These are phyloP conservation scores for Triplophysa tibetana DNA, from an alignment of 2,113 vertebrate genomes.

Conservation along the genomic window DNA sequence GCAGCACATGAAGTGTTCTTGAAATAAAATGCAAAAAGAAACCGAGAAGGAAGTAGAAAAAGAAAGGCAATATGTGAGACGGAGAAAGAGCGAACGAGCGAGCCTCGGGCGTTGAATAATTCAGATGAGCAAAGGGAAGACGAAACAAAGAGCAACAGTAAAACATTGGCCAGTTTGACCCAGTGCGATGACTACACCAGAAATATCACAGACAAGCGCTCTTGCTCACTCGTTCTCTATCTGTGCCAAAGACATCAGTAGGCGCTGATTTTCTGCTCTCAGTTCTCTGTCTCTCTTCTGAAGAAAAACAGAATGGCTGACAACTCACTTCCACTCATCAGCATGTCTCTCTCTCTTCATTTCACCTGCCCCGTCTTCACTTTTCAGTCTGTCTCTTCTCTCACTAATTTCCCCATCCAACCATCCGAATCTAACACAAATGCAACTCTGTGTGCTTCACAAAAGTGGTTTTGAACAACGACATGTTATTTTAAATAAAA, in stretches of 20 bases:
- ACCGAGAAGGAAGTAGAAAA: background rate
- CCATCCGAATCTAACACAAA: background rate
- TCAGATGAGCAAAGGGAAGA: slow-evolving; percentile 71
- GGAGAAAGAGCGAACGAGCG: slow-evolving; percentile 48
- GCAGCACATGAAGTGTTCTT: slow-evolving; percentile 20
- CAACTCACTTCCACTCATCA: background rate
- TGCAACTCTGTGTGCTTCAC: background rate
- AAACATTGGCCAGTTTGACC: slow-evolving; percentile 78
- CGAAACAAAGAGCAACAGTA: slow-evolving; percentile 75
- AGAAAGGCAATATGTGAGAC: slow-evolving; percentile 30
- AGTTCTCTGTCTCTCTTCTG: background rate
- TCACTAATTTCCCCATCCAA: slow-evolving; percentile 46
- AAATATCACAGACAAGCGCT: slow-evolving; percentile 64
- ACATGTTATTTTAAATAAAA: background rate
- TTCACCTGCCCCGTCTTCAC: slow-evolving; percentile 25
- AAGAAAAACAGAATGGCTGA: background rate
- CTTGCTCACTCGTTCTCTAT: slow-evolving; percentile 50
- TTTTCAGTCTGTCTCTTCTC: slow-evolving; percentile 49
- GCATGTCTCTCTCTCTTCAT: slow-evolving; percentile 29
- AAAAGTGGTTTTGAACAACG: slow-evolving; percentile 2
- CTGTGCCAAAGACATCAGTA: slow-evolving; percentile 38
- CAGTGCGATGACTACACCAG: slow-evolving; percentile 70
- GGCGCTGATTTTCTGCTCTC: background rate
- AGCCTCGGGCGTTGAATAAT: slow-evolving; percentile 76
- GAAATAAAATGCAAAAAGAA: slow-evolving; percentile 8